phyloP scores from a whole-genome alignment of 2,797 vertebrate species.

The Thamnophis elegans region DNA sequence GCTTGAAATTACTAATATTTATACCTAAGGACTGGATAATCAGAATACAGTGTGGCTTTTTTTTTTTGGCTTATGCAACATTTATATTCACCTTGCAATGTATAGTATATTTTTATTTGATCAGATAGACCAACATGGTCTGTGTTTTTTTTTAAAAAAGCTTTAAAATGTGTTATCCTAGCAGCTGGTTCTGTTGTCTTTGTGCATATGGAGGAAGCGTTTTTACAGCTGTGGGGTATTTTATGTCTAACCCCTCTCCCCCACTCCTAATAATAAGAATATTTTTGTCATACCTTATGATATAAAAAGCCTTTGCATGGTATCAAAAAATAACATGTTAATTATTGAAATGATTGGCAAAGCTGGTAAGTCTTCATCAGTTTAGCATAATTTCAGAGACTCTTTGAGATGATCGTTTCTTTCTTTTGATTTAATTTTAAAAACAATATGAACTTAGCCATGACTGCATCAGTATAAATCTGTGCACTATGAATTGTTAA shows the following conservation, averaged over 20 bases:
- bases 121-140: constrained; percentile 56
- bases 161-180: constrained; percentile 66
- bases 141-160: constrained; percentile 67
- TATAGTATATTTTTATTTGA: constrained; percentile 68
- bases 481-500: neutral
- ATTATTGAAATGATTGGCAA: constrained; percentile 17
- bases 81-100: constrained; percentile 64
- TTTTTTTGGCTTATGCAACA: constrained; percentile 43
- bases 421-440: neutral
- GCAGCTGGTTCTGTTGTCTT: constrained; percentile 71
- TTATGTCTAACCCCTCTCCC: constrained; percentile 69
- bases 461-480: neutral
- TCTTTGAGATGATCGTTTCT: neutral
- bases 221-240: constrained; percentile 79
- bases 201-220: constrained; percentile 71
- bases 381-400: neutral
- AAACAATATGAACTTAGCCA: neutral
- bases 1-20: constrained; percentile 41
- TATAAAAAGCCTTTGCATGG: constrained; percentile 51
- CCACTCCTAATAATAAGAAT: constrained; percentile 60
- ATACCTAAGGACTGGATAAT: constrained; percentile 9
- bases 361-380: neutral
- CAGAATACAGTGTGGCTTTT: constrained; percentile 29
- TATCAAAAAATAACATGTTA: constrained; percentile 50
- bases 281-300: constrained; percentile 60